Conservation (phyloP, 2,888 invertebrate genomes). For the Xylota segnis region DNA sequence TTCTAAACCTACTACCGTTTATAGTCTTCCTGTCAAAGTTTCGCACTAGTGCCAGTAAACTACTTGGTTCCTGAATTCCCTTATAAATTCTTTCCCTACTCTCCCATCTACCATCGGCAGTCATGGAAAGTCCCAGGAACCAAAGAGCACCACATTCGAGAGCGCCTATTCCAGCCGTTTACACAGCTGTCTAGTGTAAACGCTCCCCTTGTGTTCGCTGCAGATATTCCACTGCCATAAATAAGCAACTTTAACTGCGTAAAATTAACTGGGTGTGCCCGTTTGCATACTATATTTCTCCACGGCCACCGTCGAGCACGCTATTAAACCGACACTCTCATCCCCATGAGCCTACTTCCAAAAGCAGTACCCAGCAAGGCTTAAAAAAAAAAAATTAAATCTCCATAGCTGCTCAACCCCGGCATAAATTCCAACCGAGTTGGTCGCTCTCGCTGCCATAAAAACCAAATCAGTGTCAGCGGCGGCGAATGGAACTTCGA, state of each 20-base stretch:
- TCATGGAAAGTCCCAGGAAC: neutral
- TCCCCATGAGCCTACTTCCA: constrained; percentile 29
- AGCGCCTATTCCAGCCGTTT: constrained; percentile 11
- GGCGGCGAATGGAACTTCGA: constrained; percentile 20
- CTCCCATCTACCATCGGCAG: neutral
- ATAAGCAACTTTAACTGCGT: constrained; percentile 65
- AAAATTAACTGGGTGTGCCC: constrained; percentile 62
- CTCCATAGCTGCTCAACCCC: constrained; percentile 32
- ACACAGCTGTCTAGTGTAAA: constrained; percentile 12
- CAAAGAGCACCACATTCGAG: neutral
- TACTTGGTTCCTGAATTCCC: too few species aligned
- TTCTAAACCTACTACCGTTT: too few species aligned
- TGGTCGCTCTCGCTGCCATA: constrained; percentile 44
- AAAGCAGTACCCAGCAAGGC: neutral
- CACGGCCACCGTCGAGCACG: neutral
- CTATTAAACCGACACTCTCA: constrained; percentile 3
- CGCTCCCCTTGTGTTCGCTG: constrained; percentile 4
- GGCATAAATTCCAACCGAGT: constrained; percentile 57
- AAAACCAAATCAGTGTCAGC: constrained; percentile 73
- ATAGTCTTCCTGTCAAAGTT: too few species aligned
- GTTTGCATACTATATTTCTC: constrained; percentile 49
- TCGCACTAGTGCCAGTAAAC: too few species aligned
- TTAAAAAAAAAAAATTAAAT: constrained; percentile 13
- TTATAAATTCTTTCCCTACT: too few species aligned
- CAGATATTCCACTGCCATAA: constrained; percentile 32